Percentiles rank a stretch among this genome's conserved stretches.
These are phyloP conservation scores for Campaea margaritaria DNA, from an alignment of 2,888 invertebrate species.

Conservation along the genomic window DNA sequence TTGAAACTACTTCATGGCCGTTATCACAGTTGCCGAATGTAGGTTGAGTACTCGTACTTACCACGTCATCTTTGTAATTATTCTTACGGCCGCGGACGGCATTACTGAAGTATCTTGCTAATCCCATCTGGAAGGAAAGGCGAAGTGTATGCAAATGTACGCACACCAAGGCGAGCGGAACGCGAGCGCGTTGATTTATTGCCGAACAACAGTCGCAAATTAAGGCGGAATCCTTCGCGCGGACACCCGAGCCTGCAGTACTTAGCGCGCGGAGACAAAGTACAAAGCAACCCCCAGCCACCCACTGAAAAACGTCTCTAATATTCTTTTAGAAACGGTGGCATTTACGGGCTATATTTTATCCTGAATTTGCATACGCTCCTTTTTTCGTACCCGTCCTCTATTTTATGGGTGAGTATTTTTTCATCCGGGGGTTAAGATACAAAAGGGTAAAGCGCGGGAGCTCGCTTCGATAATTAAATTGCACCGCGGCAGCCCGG, in stretches of 20 bases:
- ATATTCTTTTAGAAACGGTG: conserved; percentile 87
- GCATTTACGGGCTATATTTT: conserved; percentile 87
- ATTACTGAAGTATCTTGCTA: conserved; percentile 10
- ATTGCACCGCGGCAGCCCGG: conserved; percentile 73
- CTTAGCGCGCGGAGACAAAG: conserved; percentile 83
- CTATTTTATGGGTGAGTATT: conserved; percentile 85
- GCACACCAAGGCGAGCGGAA: conserved; percentile 14
- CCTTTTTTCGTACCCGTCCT: conserved; percentile 85
- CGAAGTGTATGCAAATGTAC: conserved; percentile 38
- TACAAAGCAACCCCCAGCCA: conserved; percentile 83
- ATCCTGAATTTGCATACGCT: conserved; percentile 87
- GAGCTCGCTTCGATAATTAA: conserved; percentile 82
- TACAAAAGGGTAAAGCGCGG: conserved; percentile 86
- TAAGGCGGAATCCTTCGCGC: conserved; percentile 75
- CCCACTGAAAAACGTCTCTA: conserved; percentile 86
- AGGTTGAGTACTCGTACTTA: conserved; percentile 1
- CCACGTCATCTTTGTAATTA: conserved; percentile 7
- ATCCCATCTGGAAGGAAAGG: conserved; percentile 25
- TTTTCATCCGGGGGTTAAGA: conserved; percentile 85
- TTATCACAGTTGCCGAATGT: conserved; percentile 3
- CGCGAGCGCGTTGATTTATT: conserved; percentile 71
- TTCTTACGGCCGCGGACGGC: not conserved
- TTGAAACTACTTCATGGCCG: not conserved
- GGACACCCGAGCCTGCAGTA: conserved; percentile 80
- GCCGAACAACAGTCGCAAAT: conserved; percentile 80